Evolutionary conservation across 23 tunicate species (phyloP).

Genomic region (Phallusia fumigata): DNA sequence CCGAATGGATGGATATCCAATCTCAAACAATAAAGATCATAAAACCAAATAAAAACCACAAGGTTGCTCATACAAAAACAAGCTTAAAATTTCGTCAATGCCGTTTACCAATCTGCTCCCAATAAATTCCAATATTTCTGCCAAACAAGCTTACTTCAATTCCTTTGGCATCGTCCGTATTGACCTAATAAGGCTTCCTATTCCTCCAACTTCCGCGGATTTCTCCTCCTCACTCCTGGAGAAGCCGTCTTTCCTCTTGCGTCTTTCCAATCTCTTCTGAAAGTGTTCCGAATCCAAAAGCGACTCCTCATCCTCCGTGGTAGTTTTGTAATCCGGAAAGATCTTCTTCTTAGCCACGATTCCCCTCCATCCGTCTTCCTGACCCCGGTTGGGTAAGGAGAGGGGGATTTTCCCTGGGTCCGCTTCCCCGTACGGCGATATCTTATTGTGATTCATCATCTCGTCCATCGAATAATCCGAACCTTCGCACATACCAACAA

Average conservation of each 20-base stretch:
- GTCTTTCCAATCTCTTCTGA: not conserved
- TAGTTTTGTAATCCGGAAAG: not conserved
- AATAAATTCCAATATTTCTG: no score
- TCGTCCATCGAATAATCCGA: conserved; percentile 3
- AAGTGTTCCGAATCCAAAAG: not conserved
- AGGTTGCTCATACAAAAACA: no score
- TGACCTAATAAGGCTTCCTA: conserved; percentile 34
- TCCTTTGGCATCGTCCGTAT: conserved; percentile 65
- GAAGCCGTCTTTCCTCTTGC: not conserved
- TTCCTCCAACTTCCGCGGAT: conserved; percentile 18
- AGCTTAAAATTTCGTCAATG: no score
- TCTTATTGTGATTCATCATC: not conserved
- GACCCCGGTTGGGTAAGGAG: not conserved
- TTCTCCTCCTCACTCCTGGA: not conserved
- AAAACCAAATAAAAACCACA: no score
- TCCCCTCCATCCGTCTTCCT: not conserved
- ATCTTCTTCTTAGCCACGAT: not conserved
- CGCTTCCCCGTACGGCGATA: conserved; percentile 17
- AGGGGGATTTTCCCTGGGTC: conserved; percentile 17
- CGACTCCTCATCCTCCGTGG: conserved; percentile 17
- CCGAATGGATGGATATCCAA: no score
- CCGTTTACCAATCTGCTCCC: no score
- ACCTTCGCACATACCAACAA: no score
- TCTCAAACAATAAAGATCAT: no score
- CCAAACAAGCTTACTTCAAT: conserved; percentile 26